Base-by-base conservation (phyloP, 2,888 invertebrate genomes). In the Xestia ashworthii region DNA sequence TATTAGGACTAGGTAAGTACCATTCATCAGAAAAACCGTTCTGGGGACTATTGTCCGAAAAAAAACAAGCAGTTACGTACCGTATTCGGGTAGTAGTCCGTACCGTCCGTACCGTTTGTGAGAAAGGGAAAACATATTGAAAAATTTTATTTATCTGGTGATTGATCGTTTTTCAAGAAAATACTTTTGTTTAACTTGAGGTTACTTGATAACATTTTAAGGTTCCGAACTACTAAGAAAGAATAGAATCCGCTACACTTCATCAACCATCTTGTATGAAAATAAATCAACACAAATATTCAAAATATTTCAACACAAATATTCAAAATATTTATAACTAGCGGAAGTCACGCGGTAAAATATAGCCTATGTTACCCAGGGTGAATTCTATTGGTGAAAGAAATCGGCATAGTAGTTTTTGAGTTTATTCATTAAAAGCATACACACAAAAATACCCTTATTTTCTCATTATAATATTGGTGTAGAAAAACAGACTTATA, bases 61-160 rank as follows among this genome's bases (percentile, higher is more conserved):
- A 53, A 38, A 16, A 53, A 32, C 25, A 77, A 60, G n/a, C 53
- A 58, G 4, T 12, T 48, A 75, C 44, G 14, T 60, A 76, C 14
- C 48, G 76, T 66, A 25, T 55, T 69, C 6, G n/a, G n/a, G 14
- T n/a, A n/a, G n/a, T n/a, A 44, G 64, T 14, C 41, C n/a, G 25
- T 32, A 60, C 60, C n/a, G n/a, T n/a, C n/a, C n/a, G n/a, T n/a
- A n/a, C 25, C 32, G 16, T 25, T 32, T 16, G 3, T 60, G 16
- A 32, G 3, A 8, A 32, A 32, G 19, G 55, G n/a, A 25, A 58
- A 58, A 14, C n/a, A n/a, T 25, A 58, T 58, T 58, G 5, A 58
- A 22, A 58, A 5, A 58, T 25, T 58, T 25, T 25, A 9, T 55
- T 55, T 55, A 14, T 58, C 25, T n/a, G 25, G 25, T 22, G 0